A percentile compares a stretch with the other conserved stretches of the same genome.
Conservation (phyloP, 2,888 invertebrate species). For the Pandemis corylana region DNA sequence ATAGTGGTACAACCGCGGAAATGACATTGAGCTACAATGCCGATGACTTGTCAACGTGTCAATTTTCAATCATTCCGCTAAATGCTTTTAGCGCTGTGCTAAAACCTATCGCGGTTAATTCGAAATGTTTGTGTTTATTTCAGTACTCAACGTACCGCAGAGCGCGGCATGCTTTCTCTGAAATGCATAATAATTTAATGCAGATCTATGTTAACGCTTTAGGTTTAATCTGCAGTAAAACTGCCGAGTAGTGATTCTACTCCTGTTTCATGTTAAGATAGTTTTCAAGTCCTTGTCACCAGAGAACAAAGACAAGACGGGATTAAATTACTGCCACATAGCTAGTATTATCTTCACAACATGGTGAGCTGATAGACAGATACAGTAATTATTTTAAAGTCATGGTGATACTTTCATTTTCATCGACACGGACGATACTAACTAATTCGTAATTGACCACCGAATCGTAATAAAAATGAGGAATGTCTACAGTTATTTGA, state of each 20-base stretch:
- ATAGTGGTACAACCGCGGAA: constrained; percentile 47
- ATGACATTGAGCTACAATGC: constrained; percentile 50
- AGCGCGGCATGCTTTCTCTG: constrained; percentile 2
- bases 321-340: background rate
- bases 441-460: constrained; percentile 18
- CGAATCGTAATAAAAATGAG: constrained; percentile 17
- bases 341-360: no score
- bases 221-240: background rate
- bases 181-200: background rate
- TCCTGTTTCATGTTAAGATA: background rate
- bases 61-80: background rate
- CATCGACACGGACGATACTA: constrained; percentile 7
- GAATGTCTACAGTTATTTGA: constrained; percentile 24
- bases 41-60: constrained; percentile 48
- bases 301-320: background rate
- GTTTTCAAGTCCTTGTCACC: background rate
- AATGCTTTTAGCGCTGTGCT: constrained; percentile 15
- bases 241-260: background rate
- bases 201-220: background rate
- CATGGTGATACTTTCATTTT: constrained; percentile 13
- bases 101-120: background rate
- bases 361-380: no score
- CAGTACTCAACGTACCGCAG: constrained; percentile 4
- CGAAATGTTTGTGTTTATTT: background rate
- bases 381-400: background rate